Evolutionary conservation across 2,113 vertebrate genomes (phyloP).

Genomic region (Sciurus niger): DNA sequence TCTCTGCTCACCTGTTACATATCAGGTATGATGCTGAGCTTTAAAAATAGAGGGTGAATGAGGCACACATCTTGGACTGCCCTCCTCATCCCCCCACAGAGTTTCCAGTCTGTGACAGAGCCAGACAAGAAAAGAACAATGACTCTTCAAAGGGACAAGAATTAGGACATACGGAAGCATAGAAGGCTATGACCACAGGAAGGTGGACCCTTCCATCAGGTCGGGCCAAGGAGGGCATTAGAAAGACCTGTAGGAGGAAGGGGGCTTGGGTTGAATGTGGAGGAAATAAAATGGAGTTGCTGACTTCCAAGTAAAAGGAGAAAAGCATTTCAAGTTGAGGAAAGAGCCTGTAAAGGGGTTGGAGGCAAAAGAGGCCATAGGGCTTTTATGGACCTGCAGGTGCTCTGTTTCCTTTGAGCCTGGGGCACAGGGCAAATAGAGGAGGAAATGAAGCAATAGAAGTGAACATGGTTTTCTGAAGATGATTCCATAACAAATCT

Average conservation of each 20-base stretch:
- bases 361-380: neutral
- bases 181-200: neutral
- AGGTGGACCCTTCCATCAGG: neutral
- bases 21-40: neutral
- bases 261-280: neutral
- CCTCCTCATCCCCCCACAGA: neutral
- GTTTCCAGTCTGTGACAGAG: neutral
- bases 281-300: neutral
- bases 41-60: neutral
- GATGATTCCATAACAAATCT: neutral
- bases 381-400: no score
- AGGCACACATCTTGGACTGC: neutral
- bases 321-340: neutral
- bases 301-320: neutral
- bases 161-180: neutral
- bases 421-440: neutral
- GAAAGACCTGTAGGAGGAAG: neutral
- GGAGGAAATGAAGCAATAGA: neutral
- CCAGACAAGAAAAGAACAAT: neutral
- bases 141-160: neutral
- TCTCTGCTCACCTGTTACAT: neutral
- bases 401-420: neutral
- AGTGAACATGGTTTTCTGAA: neutral
- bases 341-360: rapidly evolving
- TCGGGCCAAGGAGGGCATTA: rapidly evolving